These are phyloP conservation scores for Sebastes taczanowskii DNA, from an alignment of 2,797 vertebrate genomes.

Conservation along the genomic window DNA sequence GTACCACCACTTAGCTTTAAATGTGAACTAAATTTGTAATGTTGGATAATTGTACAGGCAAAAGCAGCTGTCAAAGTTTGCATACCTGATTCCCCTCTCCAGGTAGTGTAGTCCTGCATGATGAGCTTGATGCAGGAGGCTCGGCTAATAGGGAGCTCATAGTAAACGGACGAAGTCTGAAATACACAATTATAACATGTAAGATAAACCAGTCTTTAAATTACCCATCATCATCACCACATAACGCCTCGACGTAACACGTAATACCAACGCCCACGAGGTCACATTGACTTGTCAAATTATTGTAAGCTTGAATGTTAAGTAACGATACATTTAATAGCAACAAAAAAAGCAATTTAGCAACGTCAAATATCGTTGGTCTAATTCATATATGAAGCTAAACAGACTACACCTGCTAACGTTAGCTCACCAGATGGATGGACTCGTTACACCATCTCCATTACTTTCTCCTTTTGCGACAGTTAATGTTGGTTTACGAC, in stretches of 20 bases:
- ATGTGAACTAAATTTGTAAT: not conserved
- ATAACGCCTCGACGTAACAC: not conserved
- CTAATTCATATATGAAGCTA: too few species aligned
- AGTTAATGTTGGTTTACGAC: too few species aligned
- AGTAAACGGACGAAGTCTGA: constrained; percentile 78
- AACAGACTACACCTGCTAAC: too few species aligned
- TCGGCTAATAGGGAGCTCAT: constrained; percentile 89
- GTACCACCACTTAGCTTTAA: not conserved
- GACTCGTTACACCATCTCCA: too few species aligned
- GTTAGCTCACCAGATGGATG: too few species aligned
- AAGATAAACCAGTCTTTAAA: not conserved
- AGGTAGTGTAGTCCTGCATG: constrained; percentile 82
- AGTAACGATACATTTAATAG: not conserved
- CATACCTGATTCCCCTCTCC: constrained; percentile 89
- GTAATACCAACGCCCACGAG: not conserved
- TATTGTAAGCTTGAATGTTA: not conserved
- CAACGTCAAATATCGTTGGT: too few species aligned
- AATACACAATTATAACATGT: constrained; percentile 8
- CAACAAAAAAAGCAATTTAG: too few species aligned
- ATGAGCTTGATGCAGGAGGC: constrained; percentile 77
- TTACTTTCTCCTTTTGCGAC: too few species aligned
- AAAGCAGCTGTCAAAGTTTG: not conserved
- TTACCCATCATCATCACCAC: not conserved
- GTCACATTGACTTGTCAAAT: not conserved
- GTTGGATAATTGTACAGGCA: not conserved